Base-by-base conservation (phyloP, 2,113 vertebrate genomes). In the Stigmatopora argus region DNA sequence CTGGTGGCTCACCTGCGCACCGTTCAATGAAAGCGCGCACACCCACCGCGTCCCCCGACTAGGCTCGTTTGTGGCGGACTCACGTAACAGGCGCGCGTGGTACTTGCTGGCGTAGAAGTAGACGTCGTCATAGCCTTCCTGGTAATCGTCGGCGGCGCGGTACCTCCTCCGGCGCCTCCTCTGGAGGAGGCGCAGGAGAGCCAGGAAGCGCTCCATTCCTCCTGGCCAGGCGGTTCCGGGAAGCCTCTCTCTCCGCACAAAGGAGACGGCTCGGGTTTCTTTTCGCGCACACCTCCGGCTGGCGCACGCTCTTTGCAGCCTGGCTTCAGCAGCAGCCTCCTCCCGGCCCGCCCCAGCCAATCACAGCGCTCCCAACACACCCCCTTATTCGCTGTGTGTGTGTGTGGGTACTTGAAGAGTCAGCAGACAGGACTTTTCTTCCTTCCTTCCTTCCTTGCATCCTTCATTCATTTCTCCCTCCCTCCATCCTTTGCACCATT, bases 41-140 rank as follows among this genome's bases (percentile, higher is more conserved):
- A n/a, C 19, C 21, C 15, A 7, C 3, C 8, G 38, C 21, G n/a
- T 21, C 14, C 72, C 65, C 23, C 6, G 1, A 56, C 23, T 1
- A 9, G 38, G 38, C 38, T 41, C 1, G 31, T 56, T 17, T 15
- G 23, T 31, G 3, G 53, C 21, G 7, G 89, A 96, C 95, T 83
- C 82, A 97, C 96, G 85, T 75, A 82, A 78, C 57, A 85, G 79
- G 73, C 95, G 94, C 2, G 95, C 94, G 72, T 93, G 93, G 51
- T 87, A 87, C 83, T 87, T 87, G 86, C 83, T 87, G 80, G 80
- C 86, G 79, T 99, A 99, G 87, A 97, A 97, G 89, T 98, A 99
- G 78, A 99, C 95, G 78, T 99, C 96, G 89, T 97, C 96, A 3
- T 99, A 99, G 60, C 96, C 96, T 86, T 99, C 96, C 17, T 98